Base-by-base conservation (phyloP, 37 sponge, comb jelly and placozoan species). In the Sycon ciliatum region DNA sequence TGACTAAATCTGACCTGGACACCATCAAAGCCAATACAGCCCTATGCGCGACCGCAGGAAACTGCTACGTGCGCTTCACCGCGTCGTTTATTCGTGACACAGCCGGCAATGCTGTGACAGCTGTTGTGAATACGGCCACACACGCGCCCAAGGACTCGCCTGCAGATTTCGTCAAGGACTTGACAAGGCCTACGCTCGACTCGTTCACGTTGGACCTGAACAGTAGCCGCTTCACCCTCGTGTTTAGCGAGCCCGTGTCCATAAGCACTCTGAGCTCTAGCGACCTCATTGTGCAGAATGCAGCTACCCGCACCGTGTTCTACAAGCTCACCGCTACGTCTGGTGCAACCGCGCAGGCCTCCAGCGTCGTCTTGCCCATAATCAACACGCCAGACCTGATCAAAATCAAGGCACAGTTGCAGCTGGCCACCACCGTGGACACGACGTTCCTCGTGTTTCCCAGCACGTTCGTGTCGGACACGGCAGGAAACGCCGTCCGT, bases 211-310 rank as follows among this genome's bases (percentile, higher is more conserved):
- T 60, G 31, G 63, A 60, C 26, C 27, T 60, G 11, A 18, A 60
- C 32, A 23, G 22, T 9, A 24, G 24, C 39, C 7, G 65, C 1
- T 65, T 92, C 9, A 60, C 39, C 4, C 73, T 92, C 6, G 76
- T 80, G n/a, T 92, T 92, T 40, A 55, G 84, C 79, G 93, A 92
- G 61, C 93, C 93, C 24, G 83, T 92, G 0, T 61, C 28, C 38
- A 77, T 73, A 16, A 76, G 80, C 28, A 71, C 83, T 31, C 79
- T 89, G 61, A 24, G 16, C 63, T 7, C 16, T 18, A 60, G 22
- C 24, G 63, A 7, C 32, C 7, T 60, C 7, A 60, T 24, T 11
- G 7, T 60, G 7, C 63, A 60, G 32, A 60, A 60, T 24, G 63
- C 63, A 30, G 7, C 16, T 11, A 60, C 63, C 7, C 22, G 24